These are phyloP conservation scores for Gadus chalcogrammus DNA, from an alignment of 2,113 vertebrate species.

Conservation along the genomic window DNA sequence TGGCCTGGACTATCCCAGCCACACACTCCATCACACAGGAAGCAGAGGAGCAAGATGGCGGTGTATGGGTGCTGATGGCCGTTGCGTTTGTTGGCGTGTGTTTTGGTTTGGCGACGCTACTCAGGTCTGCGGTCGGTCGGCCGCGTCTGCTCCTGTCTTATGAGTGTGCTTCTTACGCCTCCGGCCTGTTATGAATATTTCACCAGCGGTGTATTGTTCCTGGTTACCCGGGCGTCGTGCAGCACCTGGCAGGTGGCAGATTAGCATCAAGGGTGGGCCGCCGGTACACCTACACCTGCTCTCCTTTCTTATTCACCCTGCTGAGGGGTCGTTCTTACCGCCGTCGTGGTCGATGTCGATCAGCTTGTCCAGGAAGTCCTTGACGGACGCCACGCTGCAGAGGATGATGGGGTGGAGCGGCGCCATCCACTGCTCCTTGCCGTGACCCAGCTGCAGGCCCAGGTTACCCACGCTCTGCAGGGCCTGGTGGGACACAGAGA, in stretches of 20 bases:
- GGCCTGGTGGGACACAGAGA: constrained; percentile 65
- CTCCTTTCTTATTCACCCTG: not conserved
- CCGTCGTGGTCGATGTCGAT: constrained; percentile 75
- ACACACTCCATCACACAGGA: constrained; percentile 42
- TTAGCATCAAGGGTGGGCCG: constrained; percentile 6
- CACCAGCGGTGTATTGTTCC: constrained; percentile 38
- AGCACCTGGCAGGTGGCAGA: constrained; percentile 40
- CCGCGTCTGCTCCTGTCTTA: constrained; percentile 30
- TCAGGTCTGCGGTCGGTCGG: constrained; percentile 39
- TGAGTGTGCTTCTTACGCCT: constrained; percentile 28
- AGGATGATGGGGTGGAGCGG: constrained; percentile 84
- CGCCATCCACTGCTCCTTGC: constrained; percentile 91
- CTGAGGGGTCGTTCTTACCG: constrained; percentile 68
- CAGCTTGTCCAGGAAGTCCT: constrained; percentile 83
- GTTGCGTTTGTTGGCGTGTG: not conserved
- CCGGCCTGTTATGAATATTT: constrained; percentile 67
- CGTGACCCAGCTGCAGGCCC: constrained; percentile 87
- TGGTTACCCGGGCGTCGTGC: constrained; percentile 20
- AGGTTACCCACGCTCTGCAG: constrained; percentile 90
- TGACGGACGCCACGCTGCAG: constrained; percentile 76
- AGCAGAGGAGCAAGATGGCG: constrained; percentile 30
- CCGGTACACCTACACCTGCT: constrained; percentile 2
- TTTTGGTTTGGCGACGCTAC: constrained; percentile 16
- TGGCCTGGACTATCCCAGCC: constrained; percentile 42
- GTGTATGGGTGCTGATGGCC: constrained; percentile 20